A percentile compares a stretch with the other conserved stretches of the same genome.
Evolutionary conservation across 1,140 invertebrate genomes (phyloP).

Genomic region (Cheumatopsyche charites): DNA sequence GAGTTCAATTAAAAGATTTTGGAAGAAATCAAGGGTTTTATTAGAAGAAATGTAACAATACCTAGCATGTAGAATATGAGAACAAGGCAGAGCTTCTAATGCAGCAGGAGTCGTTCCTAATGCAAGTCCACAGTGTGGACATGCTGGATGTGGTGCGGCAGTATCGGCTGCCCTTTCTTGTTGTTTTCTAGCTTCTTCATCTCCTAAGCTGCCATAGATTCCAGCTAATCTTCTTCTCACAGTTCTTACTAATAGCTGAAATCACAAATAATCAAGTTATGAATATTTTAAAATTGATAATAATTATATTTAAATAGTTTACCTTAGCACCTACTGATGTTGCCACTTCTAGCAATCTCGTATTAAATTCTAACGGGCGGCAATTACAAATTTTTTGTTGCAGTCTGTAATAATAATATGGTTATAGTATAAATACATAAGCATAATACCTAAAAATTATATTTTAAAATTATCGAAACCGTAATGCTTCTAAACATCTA

Average conservation of each 20-base stretch:
- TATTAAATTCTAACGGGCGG: constrained; percentile 82
- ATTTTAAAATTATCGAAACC: neutral
- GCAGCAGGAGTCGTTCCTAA: constrained; percentile 70
- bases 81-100: constrained; percentile 80
- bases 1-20: neutral
- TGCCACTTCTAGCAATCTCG: constrained; percentile 77
- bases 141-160: constrained; percentile 75
- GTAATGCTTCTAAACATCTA: constrained; percentile 75
- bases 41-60: constrained; percentile 50
- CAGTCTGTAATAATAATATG: constrained; percentile 50
- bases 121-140: constrained; percentile 76
- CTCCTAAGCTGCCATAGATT: constrained; percentile 80
- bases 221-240: constrained; percentile 75
- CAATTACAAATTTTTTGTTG: constrained; percentile 86
- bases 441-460: neutral
- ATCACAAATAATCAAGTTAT: constrained; percentile 31
- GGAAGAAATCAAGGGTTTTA: neutral
- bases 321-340: constrained; percentile 82
- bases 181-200: constrained; percentile 76
- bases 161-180: constrained; percentile 75
- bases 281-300: no score
- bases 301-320: no score
- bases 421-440: neutral
- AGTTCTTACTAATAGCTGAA: constrained; percentile 76
- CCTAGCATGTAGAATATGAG: constrained; percentile 85